phyloP scores from a whole-genome alignment of 1,140 invertebrate species.

The Hermetia illucens region DNA sequence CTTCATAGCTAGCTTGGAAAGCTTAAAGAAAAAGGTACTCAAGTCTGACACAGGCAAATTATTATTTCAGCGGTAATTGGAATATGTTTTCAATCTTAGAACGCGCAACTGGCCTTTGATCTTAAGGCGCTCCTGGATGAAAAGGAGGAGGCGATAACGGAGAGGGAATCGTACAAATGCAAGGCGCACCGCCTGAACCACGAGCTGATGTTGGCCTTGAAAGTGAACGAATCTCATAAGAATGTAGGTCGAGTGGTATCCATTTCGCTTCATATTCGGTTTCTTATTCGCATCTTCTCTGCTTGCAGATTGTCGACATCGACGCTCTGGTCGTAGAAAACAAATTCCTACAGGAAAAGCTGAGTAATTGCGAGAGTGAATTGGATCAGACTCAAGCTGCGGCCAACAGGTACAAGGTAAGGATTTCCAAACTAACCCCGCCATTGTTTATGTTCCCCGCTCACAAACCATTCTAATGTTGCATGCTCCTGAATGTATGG shows the following conservation, averaged over 20 bases:
- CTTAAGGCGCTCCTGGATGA: constrained; percentile 67
- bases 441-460: constrained; percentile 6
- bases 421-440: too few species aligned
- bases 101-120: constrained; percentile 39
- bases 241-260: constrained; percentile 15
- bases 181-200: constrained; percentile 74
- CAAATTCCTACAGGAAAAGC: constrained; percentile 65
- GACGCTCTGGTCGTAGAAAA: constrained; percentile 72
- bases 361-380: constrained; percentile 66
- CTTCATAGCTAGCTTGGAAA: constrained; percentile 53
- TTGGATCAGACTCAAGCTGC: constrained; percentile 56
- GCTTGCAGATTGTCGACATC: constrained; percentile 51
- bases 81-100: constrained; percentile 5
- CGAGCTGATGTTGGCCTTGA: constrained; percentile 60
- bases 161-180: constrained; percentile 70
- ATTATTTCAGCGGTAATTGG: neutral
- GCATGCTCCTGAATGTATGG: too few species aligned
- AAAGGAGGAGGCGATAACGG: constrained; percentile 68
- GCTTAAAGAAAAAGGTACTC: constrained; percentile 38
- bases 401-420: constrained; percentile 58
- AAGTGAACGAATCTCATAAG: constrained; percentile 32
- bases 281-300: constrained; percentile 4
- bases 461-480: too few species aligned
- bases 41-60: too few species aligned
- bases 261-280: neutral